phyloP scores from a whole-genome alignment of 2,888 invertebrate genomes.

The Microplitis deprimator region DNA sequence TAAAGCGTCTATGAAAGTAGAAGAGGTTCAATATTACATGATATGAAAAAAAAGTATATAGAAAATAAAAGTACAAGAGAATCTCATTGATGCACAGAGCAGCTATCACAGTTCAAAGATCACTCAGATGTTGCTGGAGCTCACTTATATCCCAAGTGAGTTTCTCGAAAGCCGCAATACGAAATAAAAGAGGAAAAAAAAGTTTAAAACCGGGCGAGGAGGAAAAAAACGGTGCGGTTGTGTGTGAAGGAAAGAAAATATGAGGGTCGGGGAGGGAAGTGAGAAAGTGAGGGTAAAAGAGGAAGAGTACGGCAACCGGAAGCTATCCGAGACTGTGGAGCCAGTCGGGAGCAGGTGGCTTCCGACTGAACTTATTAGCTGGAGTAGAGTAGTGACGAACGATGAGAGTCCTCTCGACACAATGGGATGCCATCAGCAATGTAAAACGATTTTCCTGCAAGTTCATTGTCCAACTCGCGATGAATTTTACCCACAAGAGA shows the following conservation, averaged over 20 bases:
- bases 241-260: background rate
- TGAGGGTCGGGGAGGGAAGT: background rate
- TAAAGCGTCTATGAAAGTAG: background rate
- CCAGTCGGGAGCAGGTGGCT: constrained; percentile 25
- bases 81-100: constrained; percentile 1
- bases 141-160: background rate
- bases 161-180: background rate
- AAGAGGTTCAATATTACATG: background rate
- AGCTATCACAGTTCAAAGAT: constrained; percentile 1
- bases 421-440: constrained; percentile 46
- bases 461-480: constrained; percentile 7
- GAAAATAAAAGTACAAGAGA: background rate
- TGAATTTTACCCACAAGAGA: constrained; percentile 28
- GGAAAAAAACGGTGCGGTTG: background rate
- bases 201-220: background rate
- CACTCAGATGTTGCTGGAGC: background rate
- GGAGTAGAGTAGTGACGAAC: constrained; percentile 28
- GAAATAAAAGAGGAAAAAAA: background rate
- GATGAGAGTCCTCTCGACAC: constrained; percentile 34
- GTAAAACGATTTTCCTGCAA: constrained; percentile 44
- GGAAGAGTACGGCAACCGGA: constrained; percentile 21
- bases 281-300: background rate
- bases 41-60: background rate
- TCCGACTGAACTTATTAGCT: constrained; percentile 41
- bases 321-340: constrained; percentile 19